phyloP scores from a whole-genome alignment of 2,888 invertebrate genomes.

The Trypoxylon attenuatum region DNA sequence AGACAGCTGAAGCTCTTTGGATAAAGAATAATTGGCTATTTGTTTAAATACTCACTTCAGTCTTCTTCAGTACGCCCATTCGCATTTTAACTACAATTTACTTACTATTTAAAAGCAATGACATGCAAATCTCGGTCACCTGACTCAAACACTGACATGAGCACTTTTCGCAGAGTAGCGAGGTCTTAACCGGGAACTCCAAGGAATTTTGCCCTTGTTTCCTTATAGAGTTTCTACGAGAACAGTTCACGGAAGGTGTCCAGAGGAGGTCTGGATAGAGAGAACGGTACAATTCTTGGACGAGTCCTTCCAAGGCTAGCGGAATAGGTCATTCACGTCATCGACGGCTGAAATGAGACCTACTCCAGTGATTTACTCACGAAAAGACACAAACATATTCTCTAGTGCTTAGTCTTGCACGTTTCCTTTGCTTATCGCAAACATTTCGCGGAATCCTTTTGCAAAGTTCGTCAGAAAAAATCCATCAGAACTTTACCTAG shows the following conservation, averaged over 20 bases:
- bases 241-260: background rate
- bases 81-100: too few relatives aligned
- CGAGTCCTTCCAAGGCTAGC: background rate
- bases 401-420: too few relatives aligned
- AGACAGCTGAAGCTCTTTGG: too few relatives aligned
- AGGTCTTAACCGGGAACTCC: background rate
- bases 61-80: too few relatives aligned
- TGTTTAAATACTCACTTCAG: too few relatives aligned
- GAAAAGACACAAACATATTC: conserved; percentile 6
- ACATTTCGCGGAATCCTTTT: background rate
- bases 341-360: background rate
- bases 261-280: background rate
- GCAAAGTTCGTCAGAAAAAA: too few relatives aligned
- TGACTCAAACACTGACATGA: background rate
- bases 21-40: too few relatives aligned
- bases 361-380: conserved; percentile 21
- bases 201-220: background rate
- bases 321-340: conserved; percentile 27
- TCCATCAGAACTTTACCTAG: too few relatives aligned
- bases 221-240: background rate
- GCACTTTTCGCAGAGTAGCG: background rate
- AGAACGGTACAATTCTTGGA: background rate
- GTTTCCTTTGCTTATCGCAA: background rate
- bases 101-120: background rate
- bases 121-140: background rate